Conservation (phyloP, 2,888 invertebrate genomes). For the Mimumesa dahlbomi region DNA sequence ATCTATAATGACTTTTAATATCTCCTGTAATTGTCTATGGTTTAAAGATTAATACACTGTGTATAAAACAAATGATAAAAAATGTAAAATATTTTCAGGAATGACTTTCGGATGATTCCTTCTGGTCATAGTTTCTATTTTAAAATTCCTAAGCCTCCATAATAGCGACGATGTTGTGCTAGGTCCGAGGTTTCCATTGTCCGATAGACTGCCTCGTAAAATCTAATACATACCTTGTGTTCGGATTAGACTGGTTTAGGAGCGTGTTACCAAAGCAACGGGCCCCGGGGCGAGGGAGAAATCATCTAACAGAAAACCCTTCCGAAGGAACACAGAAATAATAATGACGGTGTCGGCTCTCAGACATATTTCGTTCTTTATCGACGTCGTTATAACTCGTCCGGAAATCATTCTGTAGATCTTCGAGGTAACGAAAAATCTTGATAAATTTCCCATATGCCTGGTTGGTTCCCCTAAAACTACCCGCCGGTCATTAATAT, state of each 20-base stretch:
- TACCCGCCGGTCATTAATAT: too few species aligned
- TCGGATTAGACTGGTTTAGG: slow-evolving; percentile 59
- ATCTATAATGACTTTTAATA: too few species aligned
- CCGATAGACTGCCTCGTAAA: slow-evolving; percentile 58
- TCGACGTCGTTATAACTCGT: slow-evolving; percentile 3
- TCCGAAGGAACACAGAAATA: slow-evolving; percentile 22
- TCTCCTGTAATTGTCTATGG: too few species aligned
- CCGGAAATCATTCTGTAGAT: slow-evolving; percentile 18
- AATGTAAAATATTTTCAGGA: too few species aligned
- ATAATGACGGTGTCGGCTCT: slow-evolving; percentile 56
- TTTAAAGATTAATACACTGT: too few species aligned
- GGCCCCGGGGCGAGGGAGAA: slow-evolving; percentile 29
- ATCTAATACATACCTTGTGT: slow-evolving; percentile 61
- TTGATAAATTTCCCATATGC: too few species aligned
- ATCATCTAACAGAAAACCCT: slow-evolving; percentile 32
- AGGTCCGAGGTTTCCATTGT: slow-evolving; percentile 44
- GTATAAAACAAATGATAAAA: too few species aligned
- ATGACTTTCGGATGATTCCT: too few species aligned
- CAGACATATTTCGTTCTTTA: slow-evolving; percentile 22
- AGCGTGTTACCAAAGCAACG: slow-evolving; percentile 40
- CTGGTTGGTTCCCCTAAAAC: background rate
- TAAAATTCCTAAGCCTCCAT: slow-evolving; percentile 21
- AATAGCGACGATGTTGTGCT: slow-evolving; percentile 24
- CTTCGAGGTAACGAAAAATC: too few species aligned
- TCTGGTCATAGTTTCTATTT: too few species aligned